phyloP scores from a whole-genome alignment of 1,140 invertebrate genomes.

The Cherax destructor region DNA sequence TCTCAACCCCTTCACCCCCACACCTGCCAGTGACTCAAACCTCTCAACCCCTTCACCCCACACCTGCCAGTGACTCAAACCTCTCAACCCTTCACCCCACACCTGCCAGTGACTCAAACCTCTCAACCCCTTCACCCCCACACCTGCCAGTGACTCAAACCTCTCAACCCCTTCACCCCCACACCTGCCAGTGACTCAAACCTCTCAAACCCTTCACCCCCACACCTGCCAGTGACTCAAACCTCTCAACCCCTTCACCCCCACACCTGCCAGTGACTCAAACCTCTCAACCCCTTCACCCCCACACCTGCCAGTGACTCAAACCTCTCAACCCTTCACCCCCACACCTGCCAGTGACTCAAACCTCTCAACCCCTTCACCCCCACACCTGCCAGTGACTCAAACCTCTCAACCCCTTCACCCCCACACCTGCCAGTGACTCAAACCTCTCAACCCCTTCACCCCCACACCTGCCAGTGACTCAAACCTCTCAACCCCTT shows the following conservation, averaged over 20 bases:
- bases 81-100: neutral
- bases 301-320: neutral
- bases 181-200: neutral
- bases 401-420: neutral
- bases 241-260: no score
- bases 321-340: neutral
- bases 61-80: neutral
- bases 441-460: no score
- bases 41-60: no score
- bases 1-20: neutral
- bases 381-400: slow-evolving; percentile 7
- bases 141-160: neutral
- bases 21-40: no score
- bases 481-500: neutral
- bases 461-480: slow-evolving; percentile 2
- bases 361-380: no score
- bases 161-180: neutral
- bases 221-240: no score
- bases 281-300: neutral
- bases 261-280: slow-evolving; percentile 6
- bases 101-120: no score
- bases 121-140: no score
- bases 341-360: neutral
- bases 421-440: neutral
- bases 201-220: neutral